Evolutionary conservation across 2,888 invertebrate species (phyloP).

Genomic region (Sclerodermus sp.): DNA sequence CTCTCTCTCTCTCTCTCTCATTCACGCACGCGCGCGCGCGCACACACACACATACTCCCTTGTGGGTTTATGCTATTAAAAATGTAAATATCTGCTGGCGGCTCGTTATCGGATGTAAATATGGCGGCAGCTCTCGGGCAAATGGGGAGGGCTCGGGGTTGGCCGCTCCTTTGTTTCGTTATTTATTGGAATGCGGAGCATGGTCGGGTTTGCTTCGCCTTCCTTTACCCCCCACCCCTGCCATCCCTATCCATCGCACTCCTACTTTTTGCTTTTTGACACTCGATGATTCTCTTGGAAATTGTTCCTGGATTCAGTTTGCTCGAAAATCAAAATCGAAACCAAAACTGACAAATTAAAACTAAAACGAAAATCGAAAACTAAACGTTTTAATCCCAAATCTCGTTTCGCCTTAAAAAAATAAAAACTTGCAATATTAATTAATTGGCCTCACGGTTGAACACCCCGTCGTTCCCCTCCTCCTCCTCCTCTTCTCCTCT

Average conservation of each 20-base stretch:
- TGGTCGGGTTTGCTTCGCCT: conserved; percentile 21
- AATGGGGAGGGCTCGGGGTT: conserved; percentile 20
- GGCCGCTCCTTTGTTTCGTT: conserved; percentile 49
- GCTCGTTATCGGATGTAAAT: conserved; percentile 57
- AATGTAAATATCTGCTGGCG: conserved; percentile 55
- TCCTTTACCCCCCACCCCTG: neutral
- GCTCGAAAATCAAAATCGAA: too few relatives aligned
- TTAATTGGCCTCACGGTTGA: too few relatives aligned
- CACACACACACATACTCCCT: too few relatives aligned
- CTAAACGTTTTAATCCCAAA: conserved; percentile 28
- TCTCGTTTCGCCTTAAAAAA: conserved; percentile 13
- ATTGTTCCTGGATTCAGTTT: too few relatives aligned
- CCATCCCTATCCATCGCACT: neutral
- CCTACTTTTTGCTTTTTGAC: neutral
- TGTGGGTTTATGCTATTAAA: conserved; percentile 55
- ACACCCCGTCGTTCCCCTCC: too few relatives aligned
- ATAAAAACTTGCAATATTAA: too few relatives aligned
- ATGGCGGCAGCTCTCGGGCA: conserved; percentile 33
- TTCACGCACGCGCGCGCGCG: too few relatives aligned
- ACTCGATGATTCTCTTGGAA: too few relatives aligned
- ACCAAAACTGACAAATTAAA: too few relatives aligned
- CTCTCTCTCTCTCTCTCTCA: too few relatives aligned
- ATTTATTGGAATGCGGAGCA: conserved; percentile 47
- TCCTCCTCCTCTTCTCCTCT: too few relatives aligned
- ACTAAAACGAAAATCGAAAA: too few relatives aligned